A percentile compares a stretch with the other conserved stretches of the same genome.
phyloP scores from a whole-genome alignment of 2,888 invertebrate species.

The Alloscopus bannaensis region DNA sequence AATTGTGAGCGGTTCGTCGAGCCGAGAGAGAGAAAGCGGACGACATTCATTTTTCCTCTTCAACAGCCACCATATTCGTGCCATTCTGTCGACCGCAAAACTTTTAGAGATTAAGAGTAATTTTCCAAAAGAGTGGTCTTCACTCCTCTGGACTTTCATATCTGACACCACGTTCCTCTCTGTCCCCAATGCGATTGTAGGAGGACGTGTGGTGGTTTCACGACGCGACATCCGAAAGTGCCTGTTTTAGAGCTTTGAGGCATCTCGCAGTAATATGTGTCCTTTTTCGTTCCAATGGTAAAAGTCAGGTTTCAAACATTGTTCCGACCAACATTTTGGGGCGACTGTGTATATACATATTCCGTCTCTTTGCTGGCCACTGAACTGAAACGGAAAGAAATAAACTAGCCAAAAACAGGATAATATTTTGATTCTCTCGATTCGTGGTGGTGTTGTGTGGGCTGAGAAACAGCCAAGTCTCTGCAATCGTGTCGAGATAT shows the following conservation, averaged over 20 bases:
- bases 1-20: slow-evolving; percentile 44
- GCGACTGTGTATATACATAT: neutral
- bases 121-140: slow-evolving; percentile 73
- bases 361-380: slow-evolving; percentile 29
- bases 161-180: slow-evolving; percentile 54
- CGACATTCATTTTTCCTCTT: slow-evolving; percentile 56
- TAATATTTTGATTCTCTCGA: slow-evolving; percentile 40
- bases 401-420: slow-evolving; percentile 62
- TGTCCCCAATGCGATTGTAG: too few relatives aligned
- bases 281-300: too few relatives aligned
- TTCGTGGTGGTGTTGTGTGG: slow-evolving; percentile 2
- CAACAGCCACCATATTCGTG: slow-evolving; percentile 47
- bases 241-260: too few relatives aligned
- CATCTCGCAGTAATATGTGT: too few relatives aligned
- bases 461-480: slow-evolving; percentile 7
- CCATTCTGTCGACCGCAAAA: slow-evolving; percentile 67
- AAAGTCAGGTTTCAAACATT: slow-evolving; percentile 31
- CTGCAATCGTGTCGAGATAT: slow-evolving; percentile 5
- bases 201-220: too few relatives aligned
- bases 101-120: slow-evolving; percentile 73
- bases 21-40: slow-evolving; percentile 32
- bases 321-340: slow-evolving; percentile 13
- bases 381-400: slow-evolving; percentile 60
- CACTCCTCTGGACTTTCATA: slow-evolving; percentile 69
- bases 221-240: too few relatives aligned